These are phyloP conservation scores for Argynnis bischoffii DNA, from an alignment of 2,888 invertebrate genomes.

Conservation along the genomic window DNA sequence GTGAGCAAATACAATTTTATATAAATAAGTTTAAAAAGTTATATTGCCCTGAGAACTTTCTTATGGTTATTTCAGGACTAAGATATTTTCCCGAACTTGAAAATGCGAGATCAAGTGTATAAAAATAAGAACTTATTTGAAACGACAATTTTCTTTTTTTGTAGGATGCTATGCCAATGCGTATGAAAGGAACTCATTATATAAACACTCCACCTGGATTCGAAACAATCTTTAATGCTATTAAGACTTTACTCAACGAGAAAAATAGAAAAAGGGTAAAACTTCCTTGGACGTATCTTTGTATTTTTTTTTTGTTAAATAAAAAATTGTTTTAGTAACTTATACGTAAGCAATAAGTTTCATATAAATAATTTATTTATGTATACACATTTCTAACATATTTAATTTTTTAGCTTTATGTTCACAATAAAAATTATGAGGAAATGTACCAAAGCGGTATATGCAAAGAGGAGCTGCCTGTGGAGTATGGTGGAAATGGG, in stretches of 20 bases:
- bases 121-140: background rate
- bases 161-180: conserved; percentile 82
- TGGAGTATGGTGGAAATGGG: conserved; percentile 85
- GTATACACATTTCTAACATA: background rate
- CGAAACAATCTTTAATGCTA: conserved; percentile 77
- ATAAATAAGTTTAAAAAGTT: too few species aligned
- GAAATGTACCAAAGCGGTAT: conserved; percentile 79
- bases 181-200: conserved; percentile 83
- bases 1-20: too few species aligned
- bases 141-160: conserved; percentile 43
- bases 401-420: conserved; percentile 60
- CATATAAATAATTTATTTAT: background rate
- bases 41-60: too few species aligned
- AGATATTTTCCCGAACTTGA: too few species aligned
- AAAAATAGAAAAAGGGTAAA: conserved; percentile 82
- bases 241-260: conserved; percentile 79
- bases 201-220: conserved; percentile 81
- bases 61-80: too few species aligned
- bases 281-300: conserved; percentile 21
- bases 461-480: conserved; percentile 82
- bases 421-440: conserved; percentile 79
- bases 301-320: background rate
- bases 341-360: background rate
- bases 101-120: too few species aligned
- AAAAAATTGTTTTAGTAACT: too few species aligned